Conservation (phyloP, 92 coral and sea anemone species). For the Zoanthus solanderi region DNA sequence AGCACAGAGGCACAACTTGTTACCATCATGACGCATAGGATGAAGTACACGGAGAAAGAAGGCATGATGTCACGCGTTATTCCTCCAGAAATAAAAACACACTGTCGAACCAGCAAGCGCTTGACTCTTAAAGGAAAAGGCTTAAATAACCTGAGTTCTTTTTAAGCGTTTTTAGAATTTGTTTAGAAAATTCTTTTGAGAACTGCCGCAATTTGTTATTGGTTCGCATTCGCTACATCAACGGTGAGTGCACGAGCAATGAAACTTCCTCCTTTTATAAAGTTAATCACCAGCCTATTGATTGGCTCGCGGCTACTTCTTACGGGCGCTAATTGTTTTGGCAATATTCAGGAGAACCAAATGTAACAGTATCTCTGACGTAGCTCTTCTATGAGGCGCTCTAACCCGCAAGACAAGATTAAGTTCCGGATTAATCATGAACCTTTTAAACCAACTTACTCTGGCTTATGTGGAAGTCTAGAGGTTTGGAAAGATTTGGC, state of each 20-base stretch:
- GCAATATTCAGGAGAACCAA: conserved; percentile 78
- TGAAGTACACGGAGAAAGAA: conserved; percentile 1
- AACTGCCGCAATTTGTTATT: conserved; percentile 50
- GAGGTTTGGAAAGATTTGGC: conserved; percentile 45
- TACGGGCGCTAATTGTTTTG: conserved; percentile 86
- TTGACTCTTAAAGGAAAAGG: conserved; percentile 16
- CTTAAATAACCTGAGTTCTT: conserved; percentile 47
- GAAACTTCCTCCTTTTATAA: conserved; percentile 79
- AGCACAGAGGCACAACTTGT: neutral
- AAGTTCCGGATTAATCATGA: conserved; percentile 48
- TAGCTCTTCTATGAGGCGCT: conserved; percentile 25
- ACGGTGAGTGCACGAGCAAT: conserved; percentile 69
- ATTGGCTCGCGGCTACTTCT: conserved; percentile 97
- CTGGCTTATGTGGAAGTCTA: conserved; percentile 17
- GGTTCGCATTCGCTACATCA: conserved; percentile 61
- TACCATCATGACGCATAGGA: conserved; percentile 9
- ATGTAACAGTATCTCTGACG: conserved; percentile 40
- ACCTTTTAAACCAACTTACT: conserved; percentile 20
- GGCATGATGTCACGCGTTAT: conserved; percentile 19
- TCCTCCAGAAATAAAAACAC: conserved; percentile 10
- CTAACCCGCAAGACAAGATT: conserved; percentile 53
- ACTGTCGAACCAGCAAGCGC: neutral
- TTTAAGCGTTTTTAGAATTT: conserved; percentile 11
- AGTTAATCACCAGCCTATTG: conserved; percentile 60
- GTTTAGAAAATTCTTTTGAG: conserved; percentile 44